Evolutionary conservation across 2,888 invertebrate species (phyloP).

Genomic region (Spisula subtruncata): DNA sequence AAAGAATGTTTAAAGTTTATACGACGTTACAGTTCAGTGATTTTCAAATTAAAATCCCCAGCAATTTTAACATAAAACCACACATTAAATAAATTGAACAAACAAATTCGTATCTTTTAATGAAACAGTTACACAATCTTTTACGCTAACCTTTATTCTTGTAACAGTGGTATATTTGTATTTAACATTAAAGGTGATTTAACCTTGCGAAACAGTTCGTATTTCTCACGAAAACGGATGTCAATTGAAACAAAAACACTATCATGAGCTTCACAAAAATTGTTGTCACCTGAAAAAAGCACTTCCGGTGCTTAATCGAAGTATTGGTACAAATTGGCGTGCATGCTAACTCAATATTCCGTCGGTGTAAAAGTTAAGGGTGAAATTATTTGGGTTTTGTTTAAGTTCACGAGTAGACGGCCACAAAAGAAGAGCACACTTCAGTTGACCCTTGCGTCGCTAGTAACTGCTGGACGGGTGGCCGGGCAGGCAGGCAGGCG

Average conservation of each 20-base stretch:
- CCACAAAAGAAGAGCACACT: too few species aligned
- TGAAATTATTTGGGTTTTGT: too few species aligned
- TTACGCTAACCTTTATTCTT: neutral
- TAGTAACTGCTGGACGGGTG: too few species aligned
- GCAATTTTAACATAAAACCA: neutral
- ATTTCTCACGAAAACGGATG: neutral
- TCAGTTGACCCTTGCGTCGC: too few species aligned
- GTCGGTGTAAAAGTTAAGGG: too few species aligned
- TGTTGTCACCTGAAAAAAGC: too few species aligned
- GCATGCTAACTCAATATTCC: neutral
- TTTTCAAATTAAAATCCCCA: neutral
- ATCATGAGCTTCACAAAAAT: too few species aligned
- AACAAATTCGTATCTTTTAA: neutral
- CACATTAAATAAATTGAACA: too few species aligned
- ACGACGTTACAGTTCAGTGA: slow-evolving; percentile 1
- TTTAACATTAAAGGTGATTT: neutral
- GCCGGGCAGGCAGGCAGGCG: too few species aligned
- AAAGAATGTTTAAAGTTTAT: neutral
- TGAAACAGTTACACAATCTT: neutral
- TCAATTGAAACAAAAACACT: neutral
- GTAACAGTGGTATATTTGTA: neutral
- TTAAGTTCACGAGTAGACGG: too few species aligned
- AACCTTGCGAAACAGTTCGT: neutral
- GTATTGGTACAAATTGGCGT: neutral
- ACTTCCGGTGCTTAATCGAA: neutral